A percentile compares a stretch with the other conserved stretches of the same genome.
Evolutionary conservation across 2,113 vertebrate genomes (phyloP).

Genomic region (Oncorhynchus kisutch): DNA sequence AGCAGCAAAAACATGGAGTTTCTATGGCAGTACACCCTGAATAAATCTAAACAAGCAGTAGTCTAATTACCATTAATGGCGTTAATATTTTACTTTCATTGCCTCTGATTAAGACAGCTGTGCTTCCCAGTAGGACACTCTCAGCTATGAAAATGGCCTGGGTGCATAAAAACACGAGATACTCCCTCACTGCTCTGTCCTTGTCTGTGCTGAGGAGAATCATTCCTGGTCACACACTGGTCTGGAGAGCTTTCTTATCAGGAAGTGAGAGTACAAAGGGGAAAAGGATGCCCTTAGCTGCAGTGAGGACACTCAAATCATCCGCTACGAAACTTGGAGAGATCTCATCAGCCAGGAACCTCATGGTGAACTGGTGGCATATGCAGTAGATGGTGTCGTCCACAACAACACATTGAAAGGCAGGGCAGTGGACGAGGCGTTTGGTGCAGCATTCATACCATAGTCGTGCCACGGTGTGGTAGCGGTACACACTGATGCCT

Average conservation of each 20-base stretch:
- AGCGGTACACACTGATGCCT: slow-evolving; percentile 85
- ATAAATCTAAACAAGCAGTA: slow-evolving; percentile 62
- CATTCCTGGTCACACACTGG: slow-evolving; percentile 66
- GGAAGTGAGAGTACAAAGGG: slow-evolving; percentile 80
- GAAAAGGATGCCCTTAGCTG: slow-evolving; percentile 77
- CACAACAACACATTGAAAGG: slow-evolving; percentile 79
- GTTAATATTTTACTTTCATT: slow-evolving; percentile 56
- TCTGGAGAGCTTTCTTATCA: slow-evolving; percentile 60
- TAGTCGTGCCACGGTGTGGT: slow-evolving; percentile 77
- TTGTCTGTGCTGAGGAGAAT: slow-evolving; percentile 18
- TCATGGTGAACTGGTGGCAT: slow-evolving; percentile 73
- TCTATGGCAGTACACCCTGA: slow-evolving; percentile 49
- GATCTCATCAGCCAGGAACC: slow-evolving; percentile 81
- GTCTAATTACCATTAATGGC: slow-evolving; percentile 53
- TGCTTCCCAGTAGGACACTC: slow-evolving; percentile 15
- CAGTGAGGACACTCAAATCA: slow-evolving; percentile 74
- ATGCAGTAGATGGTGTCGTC: slow-evolving; percentile 81
- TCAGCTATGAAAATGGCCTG: background rate
- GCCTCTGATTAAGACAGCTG: slow-evolving; percentile 36
- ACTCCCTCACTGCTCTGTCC: slow-evolving; percentile 48
- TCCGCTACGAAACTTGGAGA: slow-evolving; percentile 81
- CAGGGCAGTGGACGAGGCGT: slow-evolving; percentile 46
- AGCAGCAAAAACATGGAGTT: slow-evolving; percentile 43
- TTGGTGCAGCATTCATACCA: slow-evolving; percentile 84
- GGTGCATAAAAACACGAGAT: background rate